These are phyloP conservation scores for Rhinoraja longicauda DNA, from an alignment of 2,797 vertebrate genomes.

Conservation along the genomic window DNA sequence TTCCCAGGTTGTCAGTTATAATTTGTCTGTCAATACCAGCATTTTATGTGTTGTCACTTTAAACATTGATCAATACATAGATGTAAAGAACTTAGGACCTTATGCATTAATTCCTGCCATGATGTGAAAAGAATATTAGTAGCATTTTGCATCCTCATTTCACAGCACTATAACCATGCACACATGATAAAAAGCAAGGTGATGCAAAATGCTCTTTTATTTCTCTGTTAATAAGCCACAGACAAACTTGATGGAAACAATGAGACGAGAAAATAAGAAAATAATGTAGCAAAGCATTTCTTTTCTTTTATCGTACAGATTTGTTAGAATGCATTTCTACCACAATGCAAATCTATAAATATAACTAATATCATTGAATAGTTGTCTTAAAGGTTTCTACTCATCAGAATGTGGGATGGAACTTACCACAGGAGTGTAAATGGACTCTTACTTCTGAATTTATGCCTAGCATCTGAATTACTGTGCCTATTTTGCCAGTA, in stretches of 20 bases:
- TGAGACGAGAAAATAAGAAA: not conserved
- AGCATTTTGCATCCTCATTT: not conserved
- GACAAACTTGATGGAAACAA: not conserved
- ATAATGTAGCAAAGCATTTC: not conserved
- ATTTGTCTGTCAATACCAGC: not conserved
- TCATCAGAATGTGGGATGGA: not conserved
- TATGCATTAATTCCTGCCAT: not conserved
- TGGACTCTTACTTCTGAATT: constrained; percentile 6
- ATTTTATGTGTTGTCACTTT: constrained; percentile 31
- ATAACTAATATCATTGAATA: not conserved
- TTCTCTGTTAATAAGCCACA: not conserved
- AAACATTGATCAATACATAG: not conserved
- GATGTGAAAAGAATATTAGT: not conserved
- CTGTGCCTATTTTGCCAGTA: constrained; percentile 11
- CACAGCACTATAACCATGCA: not conserved
- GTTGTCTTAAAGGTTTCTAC: not conserved
- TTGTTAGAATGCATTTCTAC: not conserved
- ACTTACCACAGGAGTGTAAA: not conserved
- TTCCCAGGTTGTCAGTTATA: constrained; percentile 10
- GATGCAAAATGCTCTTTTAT: not conserved
- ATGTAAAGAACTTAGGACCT: constrained; percentile 32
- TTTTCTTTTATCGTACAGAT: not conserved
- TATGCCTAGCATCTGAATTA: not conserved
- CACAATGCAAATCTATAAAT: not conserved
- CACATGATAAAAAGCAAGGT: not conserved